A percentile compares a stretch with the other conserved stretches of the same genome.
These are phyloP conservation scores for Panthera leo DNA, from an alignment of 2,113 vertebrate genomes.

Conservation along the genomic window DNA sequence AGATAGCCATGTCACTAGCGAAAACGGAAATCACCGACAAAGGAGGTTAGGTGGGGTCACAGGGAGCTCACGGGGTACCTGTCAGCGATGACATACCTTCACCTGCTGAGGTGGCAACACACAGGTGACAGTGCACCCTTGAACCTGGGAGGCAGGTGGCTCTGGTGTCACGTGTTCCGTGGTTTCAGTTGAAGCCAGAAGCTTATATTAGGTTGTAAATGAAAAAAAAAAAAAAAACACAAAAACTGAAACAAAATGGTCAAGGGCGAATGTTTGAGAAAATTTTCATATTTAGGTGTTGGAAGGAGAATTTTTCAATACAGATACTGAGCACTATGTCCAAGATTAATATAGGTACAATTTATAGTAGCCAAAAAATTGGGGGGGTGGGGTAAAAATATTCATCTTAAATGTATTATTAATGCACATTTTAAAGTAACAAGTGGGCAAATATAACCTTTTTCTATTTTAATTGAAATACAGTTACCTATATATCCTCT, in stretches of 20 bases:
- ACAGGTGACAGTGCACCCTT: accelerated
- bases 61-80: accelerated
- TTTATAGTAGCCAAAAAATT: neutral
- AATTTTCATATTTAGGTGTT: neutral
- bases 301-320: neutral
- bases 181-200: neutral
- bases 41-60: neutral
- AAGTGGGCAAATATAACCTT: neutral
- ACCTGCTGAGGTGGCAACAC: neutral
- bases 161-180: neutral
- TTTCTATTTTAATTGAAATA: neutral
- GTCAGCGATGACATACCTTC: neutral
- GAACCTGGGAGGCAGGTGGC: neutral
- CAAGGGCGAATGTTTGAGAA: neutral
- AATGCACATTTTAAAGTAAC: neutral
- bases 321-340: neutral
- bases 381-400: neutral
- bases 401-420: neutral
- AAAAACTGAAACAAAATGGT: neutral
- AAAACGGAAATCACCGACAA: neutral
- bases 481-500: neutral
- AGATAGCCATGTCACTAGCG: neutral
- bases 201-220: neutral
- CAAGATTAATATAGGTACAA: neutral
- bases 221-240: neutral